phyloP scores from a whole-genome alignment of 2,113 vertebrate species.

The Monopterus albus region DNA sequence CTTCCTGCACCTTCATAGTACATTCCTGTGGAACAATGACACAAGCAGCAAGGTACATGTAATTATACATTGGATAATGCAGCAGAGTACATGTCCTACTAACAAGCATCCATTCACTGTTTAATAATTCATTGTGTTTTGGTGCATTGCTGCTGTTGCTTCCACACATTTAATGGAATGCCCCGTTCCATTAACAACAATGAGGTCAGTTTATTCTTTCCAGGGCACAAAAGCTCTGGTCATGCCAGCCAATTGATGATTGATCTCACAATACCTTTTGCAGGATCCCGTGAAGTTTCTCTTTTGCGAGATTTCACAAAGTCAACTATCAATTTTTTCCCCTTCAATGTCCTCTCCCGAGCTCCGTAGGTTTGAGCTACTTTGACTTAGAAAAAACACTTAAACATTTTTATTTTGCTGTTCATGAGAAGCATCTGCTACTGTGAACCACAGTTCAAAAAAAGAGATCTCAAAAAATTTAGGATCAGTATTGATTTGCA shows the following conservation, averaged over 20 bases:
- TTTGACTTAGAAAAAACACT: too few species aligned
- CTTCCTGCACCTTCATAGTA: conserved; percentile 94
- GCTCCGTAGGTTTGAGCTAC: too few species aligned
- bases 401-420: too few species aligned
- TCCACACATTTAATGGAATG: conserved; percentile 30
- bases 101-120: conserved; percentile 41
- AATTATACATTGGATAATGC: conserved; percentile 30
- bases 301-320: too few species aligned
- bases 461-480: too few species aligned
- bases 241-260: conserved; percentile 24
- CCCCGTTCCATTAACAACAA: conserved; percentile 36
- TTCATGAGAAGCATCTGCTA: too few species aligned
- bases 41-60: conserved; percentile 14
- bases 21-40: conserved; percentile 85
- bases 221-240: conserved; percentile 23
- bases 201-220: conserved; percentile 37
- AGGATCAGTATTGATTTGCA: too few species aligned
- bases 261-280: too few species aligned
- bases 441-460: too few species aligned
- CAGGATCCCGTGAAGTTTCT: too few species aligned
- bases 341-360: too few species aligned
- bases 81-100: conserved; percentile 15
- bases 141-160: conserved; percentile 21
- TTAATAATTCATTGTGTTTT: conserved; percentile 38
- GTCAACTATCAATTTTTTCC: too few species aligned